Conservation (phyloP, 2,797 vertebrate species). For the Mormyrus hasselquistii region DNA sequence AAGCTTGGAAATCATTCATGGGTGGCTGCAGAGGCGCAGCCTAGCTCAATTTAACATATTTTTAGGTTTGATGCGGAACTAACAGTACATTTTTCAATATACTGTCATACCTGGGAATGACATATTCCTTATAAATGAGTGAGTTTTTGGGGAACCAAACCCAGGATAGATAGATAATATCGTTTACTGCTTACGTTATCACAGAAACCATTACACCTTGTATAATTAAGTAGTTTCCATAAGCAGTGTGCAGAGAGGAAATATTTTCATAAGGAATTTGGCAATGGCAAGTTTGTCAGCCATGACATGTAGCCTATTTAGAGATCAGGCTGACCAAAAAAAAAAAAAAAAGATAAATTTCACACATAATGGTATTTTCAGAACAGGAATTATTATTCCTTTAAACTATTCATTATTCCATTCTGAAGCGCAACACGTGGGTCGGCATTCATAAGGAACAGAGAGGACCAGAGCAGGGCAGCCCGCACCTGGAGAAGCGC, state of each 20-base stretch:
- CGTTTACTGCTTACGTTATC: background rate
- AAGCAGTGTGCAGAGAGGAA: background rate
- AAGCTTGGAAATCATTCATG: background rate
- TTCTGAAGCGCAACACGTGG: background rate
- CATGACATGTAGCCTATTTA: background rate
- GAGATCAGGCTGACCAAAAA: background rate
- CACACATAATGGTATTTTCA: conserved; percentile 10
- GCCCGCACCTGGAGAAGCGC: background rate
- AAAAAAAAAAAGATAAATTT: background rate
- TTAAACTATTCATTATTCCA: conserved; percentile 1
- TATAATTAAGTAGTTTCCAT: conserved; percentile 3
- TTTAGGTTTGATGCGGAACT: background rate
- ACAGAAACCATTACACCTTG: conserved; percentile 4
- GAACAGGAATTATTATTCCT: background rate
- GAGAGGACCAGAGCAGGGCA: background rate
- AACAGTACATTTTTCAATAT: background rate
- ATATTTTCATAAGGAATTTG: conserved; percentile 6
- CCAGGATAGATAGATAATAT: background rate
- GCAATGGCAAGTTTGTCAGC: conserved; percentile 1
- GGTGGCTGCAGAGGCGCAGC: background rate
- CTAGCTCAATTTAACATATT: background rate
- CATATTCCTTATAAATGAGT: background rate
- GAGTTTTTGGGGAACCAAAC: background rate
- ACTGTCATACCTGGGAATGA: background rate
- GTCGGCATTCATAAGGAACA: background rate